These are phyloP conservation scores for Clunio marinus DNA, from an alignment of 2,888 invertebrate genomes.

Conservation along the genomic window DNA sequence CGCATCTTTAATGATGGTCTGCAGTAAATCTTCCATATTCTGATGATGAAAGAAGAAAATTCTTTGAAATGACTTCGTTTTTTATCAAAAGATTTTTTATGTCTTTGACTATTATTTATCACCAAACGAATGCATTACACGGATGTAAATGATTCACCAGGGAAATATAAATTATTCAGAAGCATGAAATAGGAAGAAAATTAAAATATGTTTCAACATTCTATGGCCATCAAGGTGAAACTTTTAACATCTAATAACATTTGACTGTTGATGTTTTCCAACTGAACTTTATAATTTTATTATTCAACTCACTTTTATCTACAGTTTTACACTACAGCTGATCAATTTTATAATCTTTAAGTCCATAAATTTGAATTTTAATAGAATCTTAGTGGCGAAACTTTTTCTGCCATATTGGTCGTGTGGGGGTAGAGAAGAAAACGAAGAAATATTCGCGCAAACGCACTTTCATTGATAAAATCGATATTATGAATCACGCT, in stretches of 20 bases:
- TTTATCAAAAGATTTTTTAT: too few relatives aligned
- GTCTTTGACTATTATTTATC: constrained; percentile 2
- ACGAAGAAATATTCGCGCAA: background rate
- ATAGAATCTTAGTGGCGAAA: constrained; percentile 23
- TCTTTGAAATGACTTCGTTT: background rate
- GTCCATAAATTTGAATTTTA: constrained; percentile 16
- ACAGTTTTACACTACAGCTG: background rate
- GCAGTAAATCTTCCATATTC: constrained; percentile 79
- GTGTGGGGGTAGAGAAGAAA: background rate
- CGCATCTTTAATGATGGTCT: constrained; percentile 80
- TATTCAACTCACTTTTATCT: constrained; percentile 7
- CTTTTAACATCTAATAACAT: background rate
- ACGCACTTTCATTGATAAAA: constrained; percentile 25
- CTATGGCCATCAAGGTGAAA: background rate
- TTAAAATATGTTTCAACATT: constrained; percentile 24
- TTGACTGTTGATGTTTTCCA: background rate
- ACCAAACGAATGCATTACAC: background rate
- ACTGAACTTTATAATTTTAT: background rate
- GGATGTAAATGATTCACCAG: background rate
- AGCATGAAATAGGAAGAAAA: background rate
- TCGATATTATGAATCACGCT: constrained; percentile 32
- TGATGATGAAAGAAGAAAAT: constrained; percentile 34
- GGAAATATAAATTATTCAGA: background rate
- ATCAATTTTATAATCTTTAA: constrained; percentile 10
- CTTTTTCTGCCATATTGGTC: constrained; percentile 26